Evolutionary conservation across 2,888 invertebrate species (phyloP), one percentile per base, ranked within the genome.

Genomic region (Ormyrus thymus): DNA sequence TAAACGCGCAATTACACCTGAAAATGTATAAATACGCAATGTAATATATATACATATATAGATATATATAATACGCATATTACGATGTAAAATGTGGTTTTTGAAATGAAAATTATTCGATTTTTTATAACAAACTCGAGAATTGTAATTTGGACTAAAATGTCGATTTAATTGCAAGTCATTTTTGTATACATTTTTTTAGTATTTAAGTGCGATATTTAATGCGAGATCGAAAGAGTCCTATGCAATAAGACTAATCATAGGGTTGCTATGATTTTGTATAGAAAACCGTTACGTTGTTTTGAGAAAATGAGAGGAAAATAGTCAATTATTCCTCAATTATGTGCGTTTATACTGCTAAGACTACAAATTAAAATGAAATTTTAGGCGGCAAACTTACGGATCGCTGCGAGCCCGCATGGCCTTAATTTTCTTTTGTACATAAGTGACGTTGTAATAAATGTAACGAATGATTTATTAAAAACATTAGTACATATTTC

Each of bases 401-500:
- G 85, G 81, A 79, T 80, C 81, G 81, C 78, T 84, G 84, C 80
- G 3, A 29, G 29, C 83, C 84, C 86, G 84, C 86, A 86, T 84
- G 84, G 85, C 84, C 83, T 86, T 69, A 75, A 59, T 76, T 78
- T 53, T 78, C 61, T 86, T 86, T 86, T 87, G 88, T 89, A 88
- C 85, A 88, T 88, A 88, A 87, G 85, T 85, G 84, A 86, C 83
- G 86, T 86, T 86, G 84, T 86, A 87, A 86, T 86, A 86, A 86
- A 86, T 77, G 59, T 82, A 73, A 68, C 72, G 73, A 69, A 94
- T 94, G 61, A 94, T 82, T 81, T 77, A 76, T 76, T 68, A 65
- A 62, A 59, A 78, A 77, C 29, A 29, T 29, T 29, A 29, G 29
- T 29, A 29, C 29, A 29, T 29, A 29, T 29, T 29, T 29, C 29